Evolutionary conservation across 1,140 invertebrate species (phyloP).

Genomic region (Kradibia gibbosae): DNA sequence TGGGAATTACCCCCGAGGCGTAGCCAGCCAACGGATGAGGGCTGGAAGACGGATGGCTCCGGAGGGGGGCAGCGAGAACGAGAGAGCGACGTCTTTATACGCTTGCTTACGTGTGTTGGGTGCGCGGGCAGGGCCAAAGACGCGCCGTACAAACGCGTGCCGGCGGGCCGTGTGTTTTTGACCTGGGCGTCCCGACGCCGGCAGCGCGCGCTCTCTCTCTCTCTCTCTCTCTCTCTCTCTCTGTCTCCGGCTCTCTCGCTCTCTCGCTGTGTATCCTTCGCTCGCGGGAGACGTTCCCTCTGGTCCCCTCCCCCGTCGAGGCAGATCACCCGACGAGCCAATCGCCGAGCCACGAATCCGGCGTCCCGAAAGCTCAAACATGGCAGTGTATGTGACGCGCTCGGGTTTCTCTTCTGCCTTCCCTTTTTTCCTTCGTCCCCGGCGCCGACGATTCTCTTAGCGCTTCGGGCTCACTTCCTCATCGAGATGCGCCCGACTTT

Average conservation of each 20-base stretch:
- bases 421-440: constrained; percentile 3
- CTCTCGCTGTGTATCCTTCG: constrained; percentile 46
- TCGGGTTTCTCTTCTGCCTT: constrained; percentile 6
- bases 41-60: not conserved
- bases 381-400: constrained; percentile 64
- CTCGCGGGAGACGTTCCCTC: constrained; percentile 53
- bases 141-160: constrained; percentile 64
- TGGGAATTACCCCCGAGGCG: constrained; percentile 27
- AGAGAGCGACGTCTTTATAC: not conserved
- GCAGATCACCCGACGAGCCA: constrained; percentile 59
- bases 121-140: constrained; percentile 47
- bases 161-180: constrained; percentile 57
- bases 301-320: constrained; percentile 28
- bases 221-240: constrained; percentile 53
- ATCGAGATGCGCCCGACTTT: too few species aligned
- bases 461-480: not conserved
- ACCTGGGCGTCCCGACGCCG: constrained; percentile 63
- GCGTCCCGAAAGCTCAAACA: constrained; percentile 62
- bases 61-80: constrained; percentile 19
- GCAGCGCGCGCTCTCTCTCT: constrained; percentile 53
- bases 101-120: not conserved
- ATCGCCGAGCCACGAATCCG: constrained; percentile 56
- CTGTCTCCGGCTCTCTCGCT: constrained; percentile 53
- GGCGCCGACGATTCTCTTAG: not conserved
- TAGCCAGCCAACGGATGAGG: not conserved